Conservation (phyloP, 2,888 invertebrate genomes). For the Monoplex corrugatus region DNA sequence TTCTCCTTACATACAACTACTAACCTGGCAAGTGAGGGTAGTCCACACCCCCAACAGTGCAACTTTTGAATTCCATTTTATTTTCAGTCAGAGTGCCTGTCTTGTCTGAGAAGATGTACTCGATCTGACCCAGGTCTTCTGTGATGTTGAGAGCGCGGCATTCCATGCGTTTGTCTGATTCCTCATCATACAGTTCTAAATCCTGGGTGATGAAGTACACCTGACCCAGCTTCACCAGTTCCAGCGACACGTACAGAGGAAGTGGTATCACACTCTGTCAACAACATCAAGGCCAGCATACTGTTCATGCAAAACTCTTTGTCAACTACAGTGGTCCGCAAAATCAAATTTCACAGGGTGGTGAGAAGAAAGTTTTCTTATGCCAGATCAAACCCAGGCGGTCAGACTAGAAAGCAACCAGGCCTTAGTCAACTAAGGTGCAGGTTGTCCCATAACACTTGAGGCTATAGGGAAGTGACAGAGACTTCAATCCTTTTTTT, state of each 20-base stretch:
- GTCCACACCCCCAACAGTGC: slow-evolving; percentile 93
- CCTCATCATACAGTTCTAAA: slow-evolving; percentile 91
- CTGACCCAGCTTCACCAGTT: slow-evolving; percentile 97
- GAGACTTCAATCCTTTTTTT: too few species aligned
- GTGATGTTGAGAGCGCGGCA: slow-evolving; percentile 98
- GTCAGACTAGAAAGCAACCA: too few species aligned
- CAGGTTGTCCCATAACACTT: too few species aligned
- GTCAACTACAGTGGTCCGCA: too few species aligned
- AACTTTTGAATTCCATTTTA: slow-evolving; percentile 96
- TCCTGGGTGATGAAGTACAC: slow-evolving; percentile 97
- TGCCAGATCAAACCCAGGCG: not conserved
- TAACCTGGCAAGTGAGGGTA: slow-evolving; percentile 83
- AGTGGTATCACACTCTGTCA: slow-evolving; percentile 95
- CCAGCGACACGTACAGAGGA: slow-evolving; percentile 97
- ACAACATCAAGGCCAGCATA: slow-evolving; percentile 26
- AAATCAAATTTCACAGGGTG: not conserved
- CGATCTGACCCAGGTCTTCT: slow-evolving; percentile 95
- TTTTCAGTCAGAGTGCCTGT: slow-evolving; percentile 99
- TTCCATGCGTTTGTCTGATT: slow-evolving; percentile 91
- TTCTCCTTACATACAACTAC: slow-evolving; percentile 1
- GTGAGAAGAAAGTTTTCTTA: not conserved
- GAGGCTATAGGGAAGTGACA: too few species aligned
- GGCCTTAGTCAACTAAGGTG: too few species aligned
- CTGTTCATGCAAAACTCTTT: too few species aligned
- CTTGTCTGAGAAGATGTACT: slow-evolving; percentile 98